A percentile compares a stretch with the other conserved stretches of the same genome.
Evolutionary conservation across 1,140 invertebrate genomes (phyloP).

Genomic region (Aethina tumida): DNA sequence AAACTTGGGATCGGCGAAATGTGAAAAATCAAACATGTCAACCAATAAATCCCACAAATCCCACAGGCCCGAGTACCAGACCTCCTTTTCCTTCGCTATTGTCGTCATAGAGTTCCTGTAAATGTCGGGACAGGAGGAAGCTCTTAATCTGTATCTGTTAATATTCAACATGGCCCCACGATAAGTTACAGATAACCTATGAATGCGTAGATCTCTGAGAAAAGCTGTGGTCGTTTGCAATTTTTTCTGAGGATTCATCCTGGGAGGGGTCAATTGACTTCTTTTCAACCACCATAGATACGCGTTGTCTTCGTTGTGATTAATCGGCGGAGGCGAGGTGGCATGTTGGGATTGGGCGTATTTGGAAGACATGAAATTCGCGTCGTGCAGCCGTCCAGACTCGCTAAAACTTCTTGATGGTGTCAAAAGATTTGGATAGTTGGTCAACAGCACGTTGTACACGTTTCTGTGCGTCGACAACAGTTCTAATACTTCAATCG

Average conservation of each 20-base stretch:
- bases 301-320: conserved; percentile 37
- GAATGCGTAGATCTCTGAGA: conserved; percentile 59
- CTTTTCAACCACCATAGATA: conserved; percentile 45
- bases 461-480: conserved; percentile 59
- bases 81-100: conserved; percentile 64
- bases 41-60: conserved; percentile 66
- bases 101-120: conserved; percentile 80
- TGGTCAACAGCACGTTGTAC: conserved; percentile 59
- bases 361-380: conserved; percentile 19
- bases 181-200: conserved; percentile 69
- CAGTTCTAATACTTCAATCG: conserved; percentile 61
- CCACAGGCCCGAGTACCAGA: conserved; percentile 66
- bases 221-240: conserved; percentile 48
- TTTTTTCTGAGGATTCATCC: conserved; percentile 33
- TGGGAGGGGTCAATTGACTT: conserved; percentile 34
- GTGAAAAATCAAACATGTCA: conserved; percentile 71
- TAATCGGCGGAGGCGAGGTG: conserved; percentile 26
- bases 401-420: conserved; percentile 63
- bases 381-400: conserved; percentile 44
- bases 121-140: conserved; percentile 80
- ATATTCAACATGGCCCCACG: conserved; percentile 80
- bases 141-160: conserved; percentile 65
- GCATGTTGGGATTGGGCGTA: conserved; percentile 25
- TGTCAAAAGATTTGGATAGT: conserved; percentile 61
- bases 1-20: conserved; percentile 64